Evolutionary conservation across 2,888 invertebrate genomes (phyloP), one percentile per base, ranked within the genome.

Genomic region (Clusia tigrina): DNA sequence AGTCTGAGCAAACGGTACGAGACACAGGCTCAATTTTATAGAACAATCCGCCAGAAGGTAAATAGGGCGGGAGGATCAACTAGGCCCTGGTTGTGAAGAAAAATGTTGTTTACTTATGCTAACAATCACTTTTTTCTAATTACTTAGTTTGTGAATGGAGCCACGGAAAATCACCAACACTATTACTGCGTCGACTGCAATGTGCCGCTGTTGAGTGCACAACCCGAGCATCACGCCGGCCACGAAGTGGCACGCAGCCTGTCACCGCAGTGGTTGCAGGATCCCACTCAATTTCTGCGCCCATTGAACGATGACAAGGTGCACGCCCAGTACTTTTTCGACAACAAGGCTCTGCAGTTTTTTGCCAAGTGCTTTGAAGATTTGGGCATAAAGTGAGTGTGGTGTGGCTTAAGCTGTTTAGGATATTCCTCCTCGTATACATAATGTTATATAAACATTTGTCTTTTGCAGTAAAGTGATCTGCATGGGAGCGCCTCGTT

Each of bases 321-420:
- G 23, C 94, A 95, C 83, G 96, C 96, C 0, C 96, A 96, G 81
- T 96, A 92, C 81, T 88, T 95, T 71, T 96, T 96, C 82, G 88
- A 91, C 1, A 86, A 88, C 67, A 86, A 88, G 66, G 86, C 92
- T 24, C 86, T 90, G 2, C 74, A 85, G 12, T 89, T 91, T 67
- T 86, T 95, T 17, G 78, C 89, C 12, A 85, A 87, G 20, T 88
- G 90, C 70, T 84, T 92, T 23, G 79, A 83, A 25, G 84, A 86
- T 66, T 86, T 90, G 68, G 85, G 86, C 63, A 88, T 89, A 23
- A 86, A 82, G 90, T 89, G 78, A 71, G 76, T 71, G 12, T n/a
- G 22, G 38, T 17, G n/a, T 26, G 15, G 0, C 0, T 12, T 37
- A 1, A 9, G 20, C 9, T 5, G 15, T 20, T 17, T n/a, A 15